Evolutionary conservation across 2,797 vertebrate genomes (phyloP), one percentile per base, ranked within the genome.

Genomic region (Ctenopoma kingsleyae): DNA sequence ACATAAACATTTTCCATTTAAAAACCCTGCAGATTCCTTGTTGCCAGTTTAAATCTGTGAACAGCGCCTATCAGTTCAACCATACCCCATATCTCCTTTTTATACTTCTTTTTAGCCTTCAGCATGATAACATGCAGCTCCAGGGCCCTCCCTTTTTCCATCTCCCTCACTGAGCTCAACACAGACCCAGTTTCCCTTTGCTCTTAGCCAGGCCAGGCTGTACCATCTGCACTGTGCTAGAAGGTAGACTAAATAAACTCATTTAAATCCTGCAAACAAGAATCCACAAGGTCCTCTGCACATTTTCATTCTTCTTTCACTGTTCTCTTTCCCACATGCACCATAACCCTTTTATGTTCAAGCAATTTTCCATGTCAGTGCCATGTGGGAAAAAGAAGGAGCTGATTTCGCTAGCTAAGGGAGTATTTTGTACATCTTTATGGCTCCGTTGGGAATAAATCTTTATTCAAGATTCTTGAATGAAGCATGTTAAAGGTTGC

Each of bases 121-220:
- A 70, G 64, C 52, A 38, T 58, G 54, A 70, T 66, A 74, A 76
- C 61, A 41, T 4, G 9, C 44, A 57, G 74, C 64, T 77, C 66
- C 72, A 70, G 27, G 63, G 67, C 82, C 55, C 63, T 74, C 67
- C 60, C 38, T 73, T 59, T 66, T 77, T 62, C 70, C 74, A 67
- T 66, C 56, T 76, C 66, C 74, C 66, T 78, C 43, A 9, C 5
- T 66, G 70, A 62, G 67, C 75, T 78, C 57, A 54, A 55, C 53
- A 70, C 68, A 87, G 83, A 88, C 84, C 85, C 77, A 86, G 64
- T 89, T 87, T 87, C 80, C 80, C 35, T 74, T 63, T 69, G 58
- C 74, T 74, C 43, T 67, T 25, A 82, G 74, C 80, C 73, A 69
- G 72, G 76, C 60, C 85, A 67, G 64, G 32, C 67, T 53, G 46